Evolutionary conservation across 2,113 vertebrate species (phyloP), one percentile per base, ranked within the genome.

Genomic region (Crotalus tigris): DNA sequence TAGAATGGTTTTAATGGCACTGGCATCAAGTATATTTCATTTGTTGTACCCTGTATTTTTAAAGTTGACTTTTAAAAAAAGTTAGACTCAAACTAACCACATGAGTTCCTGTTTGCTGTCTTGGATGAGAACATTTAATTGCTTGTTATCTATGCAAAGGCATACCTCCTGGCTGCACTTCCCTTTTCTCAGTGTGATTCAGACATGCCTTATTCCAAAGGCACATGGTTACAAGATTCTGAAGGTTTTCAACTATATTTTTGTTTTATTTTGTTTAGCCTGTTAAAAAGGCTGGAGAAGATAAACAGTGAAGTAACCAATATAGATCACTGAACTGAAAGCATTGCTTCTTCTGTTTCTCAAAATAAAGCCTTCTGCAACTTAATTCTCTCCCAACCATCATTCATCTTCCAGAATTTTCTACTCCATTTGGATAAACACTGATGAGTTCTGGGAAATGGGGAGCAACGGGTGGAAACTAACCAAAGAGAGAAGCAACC

Each of bases 51-150:
- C 92, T 91, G 91, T 87, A 29, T 4, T 88, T 91, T 9, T 58
- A 69, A 92, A 95, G 33, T 91, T 95, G 85, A 12, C 55, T 39
- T 91, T n/a, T 1, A 92, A 8, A 4, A 75, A 69, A 17, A 59
- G 92, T 92, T 55, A 46, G 2, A 26, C 61, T 92, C 94, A 81
- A 75, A 95, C 94, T 86, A 93, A 95, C 24, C 87, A 94, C 5
- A 69, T 54, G 3, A 93, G 91, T 17, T 29, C 33, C 29, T 29
- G 3, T 91, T 44, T 46, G n/a, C 39, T 44, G 1, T 0, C 23
- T 26, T 58, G 75, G 23, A 91, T 5, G n/a, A 87, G 92, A 95
- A 91, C 26, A 92, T 89, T 92, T 90, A 2, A 94, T 81, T 69
- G 44, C 59, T 91, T 92, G 89, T 23, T 13, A 39, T 86, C 51